Evolutionary conservation across 2,888 invertebrate genomes (phyloP).

Genomic region (Idaea aversata): DNA sequence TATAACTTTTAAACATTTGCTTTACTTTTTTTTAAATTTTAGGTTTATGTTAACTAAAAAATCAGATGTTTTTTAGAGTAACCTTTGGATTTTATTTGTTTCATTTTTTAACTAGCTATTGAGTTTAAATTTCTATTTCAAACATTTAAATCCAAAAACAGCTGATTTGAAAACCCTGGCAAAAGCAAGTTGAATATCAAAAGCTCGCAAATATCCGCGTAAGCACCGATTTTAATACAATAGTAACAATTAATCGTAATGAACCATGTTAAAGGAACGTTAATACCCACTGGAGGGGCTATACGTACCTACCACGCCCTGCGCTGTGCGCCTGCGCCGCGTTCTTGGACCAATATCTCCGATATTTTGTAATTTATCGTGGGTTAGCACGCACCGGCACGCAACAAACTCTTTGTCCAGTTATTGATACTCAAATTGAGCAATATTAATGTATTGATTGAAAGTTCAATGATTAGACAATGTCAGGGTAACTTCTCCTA

Average conservation of each 20-base stretch:
- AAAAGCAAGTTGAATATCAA: background rate
- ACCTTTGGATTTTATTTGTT: too few relatives aligned
- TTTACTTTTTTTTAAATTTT: too few relatives aligned
- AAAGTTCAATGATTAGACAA: background rate
- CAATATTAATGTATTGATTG: background rate
- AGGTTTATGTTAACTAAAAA: too few relatives aligned
- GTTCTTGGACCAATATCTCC: constrained; percentile 23
- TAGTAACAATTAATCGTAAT: constrained; percentile 5
- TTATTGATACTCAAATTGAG: background rate
- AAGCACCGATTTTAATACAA: constrained; percentile 4
- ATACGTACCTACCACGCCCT: background rate
- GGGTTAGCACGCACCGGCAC: constrained; percentile 44
- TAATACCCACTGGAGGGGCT: background rate
- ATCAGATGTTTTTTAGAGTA: too few relatives aligned
- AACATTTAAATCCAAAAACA: too few relatives aligned
- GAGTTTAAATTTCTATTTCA: too few relatives aligned
- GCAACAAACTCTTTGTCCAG: constrained; percentile 28
- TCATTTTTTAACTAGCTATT: too few relatives aligned
- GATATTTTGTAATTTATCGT: constrained; percentile 43
- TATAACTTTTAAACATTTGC: too few relatives aligned
- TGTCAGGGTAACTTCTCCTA: background rate
- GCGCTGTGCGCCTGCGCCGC: constrained; percentile 18
- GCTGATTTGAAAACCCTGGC: too few relatives aligned
- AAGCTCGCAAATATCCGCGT: background rate
- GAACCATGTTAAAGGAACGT: background rate